Conservation (phyloP, 2,113 vertebrate species). For the Brienomyrus brachyistius region DNA sequence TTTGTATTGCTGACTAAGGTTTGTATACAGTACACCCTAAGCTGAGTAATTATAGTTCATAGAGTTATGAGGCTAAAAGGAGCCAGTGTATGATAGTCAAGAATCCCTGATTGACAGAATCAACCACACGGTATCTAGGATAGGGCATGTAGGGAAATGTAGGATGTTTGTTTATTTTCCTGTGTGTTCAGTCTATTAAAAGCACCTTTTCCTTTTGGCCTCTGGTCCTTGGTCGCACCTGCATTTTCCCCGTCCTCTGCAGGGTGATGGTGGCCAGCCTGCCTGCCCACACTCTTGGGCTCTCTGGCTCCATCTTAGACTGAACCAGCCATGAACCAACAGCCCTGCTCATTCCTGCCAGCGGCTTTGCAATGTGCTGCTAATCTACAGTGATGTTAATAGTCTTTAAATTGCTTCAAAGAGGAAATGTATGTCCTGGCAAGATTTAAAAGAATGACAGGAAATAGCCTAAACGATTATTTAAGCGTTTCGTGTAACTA, state of each 20-base stretch:
- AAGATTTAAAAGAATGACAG: background rate
- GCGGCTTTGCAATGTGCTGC: background rate
- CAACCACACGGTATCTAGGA: background rate
- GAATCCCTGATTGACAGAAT: background rate
- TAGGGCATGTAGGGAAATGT: background rate
- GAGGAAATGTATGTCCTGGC: background rate
- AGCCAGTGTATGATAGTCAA: background rate
- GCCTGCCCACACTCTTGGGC: background rate
- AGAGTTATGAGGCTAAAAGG: background rate
- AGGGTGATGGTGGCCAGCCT: background rate
- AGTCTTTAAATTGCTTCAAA: conserved; percentile 9
- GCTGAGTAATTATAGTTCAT: background rate
- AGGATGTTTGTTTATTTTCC: background rate
- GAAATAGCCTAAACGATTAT: conserved; percentile 9
- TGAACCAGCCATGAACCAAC: background rate
- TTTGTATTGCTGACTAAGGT: background rate
- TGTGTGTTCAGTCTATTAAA: background rate
- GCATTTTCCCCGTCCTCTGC: background rate
- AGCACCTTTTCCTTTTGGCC: background rate
- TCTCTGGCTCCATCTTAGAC: background rate
- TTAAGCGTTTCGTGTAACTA: background rate
- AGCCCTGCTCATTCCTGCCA: background rate
- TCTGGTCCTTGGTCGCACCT: background rate
- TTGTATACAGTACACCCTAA: background rate
- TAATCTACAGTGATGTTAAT: conserved; percentile 10